phyloP scores from a whole-genome alignment of 2,797 vertebrate species.

The Pterois miles region DNA sequence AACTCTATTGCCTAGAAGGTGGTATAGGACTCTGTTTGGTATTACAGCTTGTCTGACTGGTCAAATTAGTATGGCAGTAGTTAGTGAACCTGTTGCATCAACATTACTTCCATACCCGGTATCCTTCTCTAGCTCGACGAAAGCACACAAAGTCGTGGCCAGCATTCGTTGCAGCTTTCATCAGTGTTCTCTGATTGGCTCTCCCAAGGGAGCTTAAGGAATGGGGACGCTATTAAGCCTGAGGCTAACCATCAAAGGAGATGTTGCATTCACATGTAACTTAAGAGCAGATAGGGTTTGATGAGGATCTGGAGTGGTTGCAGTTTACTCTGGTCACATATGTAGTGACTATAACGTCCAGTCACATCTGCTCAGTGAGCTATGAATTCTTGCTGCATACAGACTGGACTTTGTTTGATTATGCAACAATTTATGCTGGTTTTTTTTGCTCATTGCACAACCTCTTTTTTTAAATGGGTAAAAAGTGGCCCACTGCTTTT shows the following conservation, averaged over 20 bases:
- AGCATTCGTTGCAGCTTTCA: conserved; percentile 59
- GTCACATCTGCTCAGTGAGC: background rate
- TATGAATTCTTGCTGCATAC: background rate
- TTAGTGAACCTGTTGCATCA: background rate
- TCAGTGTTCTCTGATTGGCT: conserved; percentile 59
- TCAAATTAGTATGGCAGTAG: background rate
- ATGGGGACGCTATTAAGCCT: conserved; percentile 35
- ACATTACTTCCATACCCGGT: background rate
- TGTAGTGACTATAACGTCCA: background rate
- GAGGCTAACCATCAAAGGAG: conserved; percentile 47
- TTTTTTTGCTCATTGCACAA: too few relatives aligned
- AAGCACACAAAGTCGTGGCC: conserved; percentile 44
- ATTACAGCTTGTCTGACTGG: background rate
- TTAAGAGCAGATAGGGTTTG: background rate
- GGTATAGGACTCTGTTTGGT: background rate
- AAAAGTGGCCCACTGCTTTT: too few relatives aligned
- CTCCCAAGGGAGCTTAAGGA: conserved; percentile 42
- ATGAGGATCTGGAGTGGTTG: conserved; percentile 7
- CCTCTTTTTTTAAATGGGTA: too few relatives aligned
- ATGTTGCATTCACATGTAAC: conserved; percentile 24
- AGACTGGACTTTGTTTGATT: too few relatives aligned
- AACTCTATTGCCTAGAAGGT: background rate
- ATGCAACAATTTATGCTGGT: too few relatives aligned
- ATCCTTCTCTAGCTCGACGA: conserved; percentile 28
- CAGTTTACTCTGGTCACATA: background rate